Evolutionary conservation across 2,888 invertebrate species (phyloP).

Genomic region (Ditula angustiorana): DNA sequence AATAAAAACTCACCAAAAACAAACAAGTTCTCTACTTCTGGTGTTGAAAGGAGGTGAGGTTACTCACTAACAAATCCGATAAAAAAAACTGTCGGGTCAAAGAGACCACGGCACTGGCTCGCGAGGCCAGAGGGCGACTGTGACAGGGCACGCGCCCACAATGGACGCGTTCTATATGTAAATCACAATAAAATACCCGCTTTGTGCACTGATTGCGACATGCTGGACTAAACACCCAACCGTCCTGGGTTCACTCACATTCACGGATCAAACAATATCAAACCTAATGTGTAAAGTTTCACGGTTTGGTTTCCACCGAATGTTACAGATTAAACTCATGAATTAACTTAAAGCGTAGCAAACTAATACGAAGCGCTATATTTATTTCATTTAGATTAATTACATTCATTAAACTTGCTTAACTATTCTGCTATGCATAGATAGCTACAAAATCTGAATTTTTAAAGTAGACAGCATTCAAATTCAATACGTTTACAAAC

Average conservation of each 20-base stretch:
- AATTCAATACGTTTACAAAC: neutral
- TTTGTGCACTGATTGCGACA: conserved; percentile 82
- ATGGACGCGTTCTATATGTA: conserved; percentile 79
- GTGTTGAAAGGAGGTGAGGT: neutral
- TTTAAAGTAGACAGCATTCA: neutral
- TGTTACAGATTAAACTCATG: neutral
- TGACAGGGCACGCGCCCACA: conserved; percentile 74
- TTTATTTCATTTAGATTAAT: neutral
- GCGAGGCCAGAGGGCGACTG: conserved; percentile 76
- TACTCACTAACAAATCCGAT: conserved; percentile 34
- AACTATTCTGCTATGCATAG: neutral
- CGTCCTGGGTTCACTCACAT: conserved; percentile 59
- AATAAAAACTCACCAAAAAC: conserved; percentile 18
- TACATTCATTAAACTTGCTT: neutral
- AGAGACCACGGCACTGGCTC: conserved; percentile 64
- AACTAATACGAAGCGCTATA: neutral
- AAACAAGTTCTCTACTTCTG: neutral
- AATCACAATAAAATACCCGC: conserved; percentile 83
- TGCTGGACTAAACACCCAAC: conserved; percentile 75
- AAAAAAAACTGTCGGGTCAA: conserved; percentile 54
- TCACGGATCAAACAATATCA: conserved; percentile 52
- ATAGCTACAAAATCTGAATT: neutral
- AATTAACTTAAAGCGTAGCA: conserved; percentile 9
- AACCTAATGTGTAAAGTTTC: conserved; percentile 47
- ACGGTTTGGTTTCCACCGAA: conserved; percentile 34